Base-by-base conservation (phyloP, 2,113 vertebrate species). In the Merops nubicus region DNA sequence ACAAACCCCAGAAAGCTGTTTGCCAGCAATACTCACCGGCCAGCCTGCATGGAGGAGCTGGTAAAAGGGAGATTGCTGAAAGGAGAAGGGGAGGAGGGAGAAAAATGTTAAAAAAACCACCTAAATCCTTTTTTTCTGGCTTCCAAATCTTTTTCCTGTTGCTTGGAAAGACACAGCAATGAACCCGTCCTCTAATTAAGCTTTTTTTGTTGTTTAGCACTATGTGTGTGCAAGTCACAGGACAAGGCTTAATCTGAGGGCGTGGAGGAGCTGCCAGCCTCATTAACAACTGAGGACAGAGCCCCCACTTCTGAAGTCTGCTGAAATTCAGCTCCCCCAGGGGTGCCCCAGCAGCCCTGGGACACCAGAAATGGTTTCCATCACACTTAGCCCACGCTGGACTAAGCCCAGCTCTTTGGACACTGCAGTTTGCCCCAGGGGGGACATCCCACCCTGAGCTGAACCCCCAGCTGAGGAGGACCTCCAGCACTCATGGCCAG, bases 21-120 rank as follows among this genome's bases (percentile, higher is more conserved):
- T 2, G 17, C 12, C 6, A 64, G 62, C 0, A 0, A 53, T 97
- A 99, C 99, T 99, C 98, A 99, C 99, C 97, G 99, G 99, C 99
- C 99, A 99, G 77, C 99, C 98, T 1, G 98, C 92, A 0, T 88
- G 93, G 18, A 99, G 98, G 23, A 99, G 94, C 96, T 99, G 99
- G 98, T 98, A 99, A 95, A 99, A 98, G 1, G 97, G 97, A 14
- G 98, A 98, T 98, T 98, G 98, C 99, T 99, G 77, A 22, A 96
- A 95, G 83, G 38, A 85, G 87, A 89, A 91, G 17, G 25, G 7
- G 19, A 14, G 15, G 15, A 28, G 1, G 1, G 34, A 40, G 7
- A 6, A 65, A 91, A 45, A 53, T 2, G 10, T 91, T 21, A 40
- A 20, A 53, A 31, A 51, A 22, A 17, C 18, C 20, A 17, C 20